Percentiles rank a stretch among this genome's conserved stretches.
phyloP scores from a whole-genome alignment of 2,797 vertebrate genomes.

The Mus minutoides region DNA sequence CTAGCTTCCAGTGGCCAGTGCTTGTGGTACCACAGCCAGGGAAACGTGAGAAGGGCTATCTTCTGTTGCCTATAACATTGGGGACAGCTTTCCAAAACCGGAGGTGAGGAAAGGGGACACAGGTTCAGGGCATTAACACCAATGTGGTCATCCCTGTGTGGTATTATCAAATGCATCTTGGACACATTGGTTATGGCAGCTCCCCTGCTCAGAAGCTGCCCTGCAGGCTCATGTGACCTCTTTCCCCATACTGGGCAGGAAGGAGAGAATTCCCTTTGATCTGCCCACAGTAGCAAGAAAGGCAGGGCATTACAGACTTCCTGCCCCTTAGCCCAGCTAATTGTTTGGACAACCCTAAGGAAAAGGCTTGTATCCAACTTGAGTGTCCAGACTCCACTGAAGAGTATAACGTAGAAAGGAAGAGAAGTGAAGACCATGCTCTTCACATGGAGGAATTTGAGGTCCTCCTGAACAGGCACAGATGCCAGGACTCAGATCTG shows the following conservation, averaged over 20 bases:
- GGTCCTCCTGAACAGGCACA: background rate
- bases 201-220: slow-evolving; percentile 38
- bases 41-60: background rate
- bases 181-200: slow-evolving; percentile 44
- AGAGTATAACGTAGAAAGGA: background rate
- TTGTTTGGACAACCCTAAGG: background rate
- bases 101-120: background rate
- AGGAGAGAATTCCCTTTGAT: slow-evolving; percentile 61
- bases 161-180: slow-evolving; percentile 63
- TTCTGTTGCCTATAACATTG: background rate
- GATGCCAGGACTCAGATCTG: background rate
- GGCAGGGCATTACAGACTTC: background rate
- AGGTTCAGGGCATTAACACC: background rate
- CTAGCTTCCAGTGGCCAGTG: background rate
- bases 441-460: background rate
- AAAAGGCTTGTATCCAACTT: background rate
- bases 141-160: background rate
- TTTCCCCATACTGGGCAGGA: slow-evolving; percentile 31
- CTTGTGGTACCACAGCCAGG: background rate
- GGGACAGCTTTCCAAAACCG: background rate
- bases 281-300: slow-evolving; percentile 42
- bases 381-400: background rate
- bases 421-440: fast-evolving
- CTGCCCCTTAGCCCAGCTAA: background rate
- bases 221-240: background rate